Base-by-base conservation (phyloP, 2,888 invertebrate species). In the Trissonchulus latispiculum region DNA sequence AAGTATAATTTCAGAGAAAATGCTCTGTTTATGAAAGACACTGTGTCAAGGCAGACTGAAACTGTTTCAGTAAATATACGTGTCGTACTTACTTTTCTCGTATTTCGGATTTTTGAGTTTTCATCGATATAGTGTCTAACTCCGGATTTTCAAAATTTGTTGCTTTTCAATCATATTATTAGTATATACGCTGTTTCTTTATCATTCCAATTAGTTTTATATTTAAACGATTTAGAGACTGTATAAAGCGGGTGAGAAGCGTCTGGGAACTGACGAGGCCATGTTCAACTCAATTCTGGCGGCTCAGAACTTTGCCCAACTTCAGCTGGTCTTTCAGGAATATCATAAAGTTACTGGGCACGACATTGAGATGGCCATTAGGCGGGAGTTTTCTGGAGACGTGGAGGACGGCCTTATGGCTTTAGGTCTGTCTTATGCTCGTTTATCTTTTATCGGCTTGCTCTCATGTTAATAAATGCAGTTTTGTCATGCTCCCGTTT, bases 201-300 rank as follows among this genome's bases (percentile, higher is more conserved):
- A n/a, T n/a, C n/a, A n/a, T n/a, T n/a, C n/a, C n/a, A n/a, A n/a
- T n/a, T n/a, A n/a, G n/a, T n/a, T n/a, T n/a, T n/a, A n/a, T n/a
- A n/a, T n/a, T n/a, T n/a, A n/a, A n/a, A n/a, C n/a, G n/a, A 32
- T 68, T 35, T 36, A 84, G 82, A 81, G 83, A 80, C 85, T 90
- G 71, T 88, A 87, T 85, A 87, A 88, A 80, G 89, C 91, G 1
- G 91, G 87, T 29, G 73, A 36, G 62, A 82, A 80, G 1, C 78
- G 81, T 61, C 80, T 83, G 76, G 85, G 93, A 72, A 93, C 93
- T 0, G 81, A 82, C 70, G 80, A 80, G 68, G 71, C 76, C 36
- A 64, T 72, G 8, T 80, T 84, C 78, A 79, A 82, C 68, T 76
- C 76, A 64, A 80, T 84, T 35, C 76, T 84, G 75, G 82, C 83